phyloP scores from a whole-genome alignment of 2,113 vertebrate species.

The Ascaphus truei region DNA sequence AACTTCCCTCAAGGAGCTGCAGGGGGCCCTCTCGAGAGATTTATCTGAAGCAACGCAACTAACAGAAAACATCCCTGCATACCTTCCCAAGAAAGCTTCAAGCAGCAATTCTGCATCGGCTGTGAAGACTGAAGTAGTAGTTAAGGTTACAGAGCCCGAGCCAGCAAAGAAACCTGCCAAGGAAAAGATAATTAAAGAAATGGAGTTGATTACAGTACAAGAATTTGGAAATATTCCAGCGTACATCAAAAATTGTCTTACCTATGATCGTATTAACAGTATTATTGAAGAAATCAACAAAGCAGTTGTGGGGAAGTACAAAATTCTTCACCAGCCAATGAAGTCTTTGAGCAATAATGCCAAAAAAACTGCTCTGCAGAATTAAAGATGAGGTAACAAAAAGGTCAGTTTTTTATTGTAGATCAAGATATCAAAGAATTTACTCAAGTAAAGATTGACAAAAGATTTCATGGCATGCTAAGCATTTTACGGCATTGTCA shows the following conservation, averaged over 20 bases:
- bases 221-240: conserved; percentile 58
- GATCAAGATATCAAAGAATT: conserved; percentile 83
- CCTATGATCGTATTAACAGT: conserved; percentile 73
- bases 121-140: conserved; percentile 13
- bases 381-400: conserved; percentile 81
- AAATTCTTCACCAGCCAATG: conserved; percentile 68
- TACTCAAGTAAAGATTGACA: conserved; percentile 73
- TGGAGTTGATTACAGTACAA: conserved; percentile 47
- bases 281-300: conserved; percentile 73
- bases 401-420: conserved; percentile 78
- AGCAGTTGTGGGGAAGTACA: conserved; percentile 74
- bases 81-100: conserved; percentile 37
- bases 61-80: conserved; percentile 46
- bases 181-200: conserved; percentile 48
- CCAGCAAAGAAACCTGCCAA: conserved; percentile 40
- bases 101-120: background rate
- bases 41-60: conserved; percentile 44
- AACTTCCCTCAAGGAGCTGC: conserved; percentile 51
- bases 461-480: conserved; percentile 75
- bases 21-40: conserved; percentile 38
- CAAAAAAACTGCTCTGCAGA: conserved; percentile 68
- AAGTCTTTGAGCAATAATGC: conserved; percentile 55
- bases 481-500: conserved; percentile 87
- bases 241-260: conserved; percentile 83
- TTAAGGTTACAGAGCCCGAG: background rate